Evolutionary conservation across 2,113 vertebrate genomes (phyloP).

Genomic region (Eudyptes chrysolophus): DNA sequence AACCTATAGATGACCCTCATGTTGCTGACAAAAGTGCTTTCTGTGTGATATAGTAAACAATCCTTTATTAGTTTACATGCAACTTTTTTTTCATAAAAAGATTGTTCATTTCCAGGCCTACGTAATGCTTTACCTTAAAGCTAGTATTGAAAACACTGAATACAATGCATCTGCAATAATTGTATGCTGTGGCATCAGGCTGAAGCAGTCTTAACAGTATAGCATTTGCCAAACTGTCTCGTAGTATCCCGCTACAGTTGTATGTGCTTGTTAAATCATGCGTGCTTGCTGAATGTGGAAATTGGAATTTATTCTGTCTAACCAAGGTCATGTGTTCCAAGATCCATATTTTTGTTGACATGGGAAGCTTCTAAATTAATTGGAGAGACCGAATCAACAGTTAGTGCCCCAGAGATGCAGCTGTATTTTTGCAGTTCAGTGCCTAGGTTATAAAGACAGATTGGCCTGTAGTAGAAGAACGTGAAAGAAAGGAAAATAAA

Average conservation of each 20-base stretch:
- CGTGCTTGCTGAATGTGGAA: not conserved
- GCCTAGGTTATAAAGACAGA: not conserved
- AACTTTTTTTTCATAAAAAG: not conserved
- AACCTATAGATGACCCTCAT: not conserved
- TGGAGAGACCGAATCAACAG: not conserved
- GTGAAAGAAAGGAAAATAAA: not conserved
- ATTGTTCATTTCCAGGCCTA: not conserved
- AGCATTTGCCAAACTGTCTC: not conserved
- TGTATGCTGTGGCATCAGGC: no score
- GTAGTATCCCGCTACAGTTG: rapidly evolving
- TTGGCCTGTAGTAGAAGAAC: not conserved
- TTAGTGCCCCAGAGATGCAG: not conserved
- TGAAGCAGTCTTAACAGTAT: not conserved
- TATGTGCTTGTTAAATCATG: not conserved
- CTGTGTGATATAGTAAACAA: not conserved
- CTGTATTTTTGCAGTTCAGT: not conserved
- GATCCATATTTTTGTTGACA: not conserved
- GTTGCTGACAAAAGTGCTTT: not conserved
- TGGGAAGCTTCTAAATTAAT: not conserved
- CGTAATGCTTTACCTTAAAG: not conserved
- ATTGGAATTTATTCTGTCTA: not conserved
- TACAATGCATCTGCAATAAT: not conserved
- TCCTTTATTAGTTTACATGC: not conserved
- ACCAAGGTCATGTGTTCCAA: not conserved
- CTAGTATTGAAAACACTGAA: not conserved